These are phyloP conservation scores for Pemphigus obesinymphae DNA, from an alignment of 1,140 invertebrate genomes.

Conservation along the genomic window DNA sequence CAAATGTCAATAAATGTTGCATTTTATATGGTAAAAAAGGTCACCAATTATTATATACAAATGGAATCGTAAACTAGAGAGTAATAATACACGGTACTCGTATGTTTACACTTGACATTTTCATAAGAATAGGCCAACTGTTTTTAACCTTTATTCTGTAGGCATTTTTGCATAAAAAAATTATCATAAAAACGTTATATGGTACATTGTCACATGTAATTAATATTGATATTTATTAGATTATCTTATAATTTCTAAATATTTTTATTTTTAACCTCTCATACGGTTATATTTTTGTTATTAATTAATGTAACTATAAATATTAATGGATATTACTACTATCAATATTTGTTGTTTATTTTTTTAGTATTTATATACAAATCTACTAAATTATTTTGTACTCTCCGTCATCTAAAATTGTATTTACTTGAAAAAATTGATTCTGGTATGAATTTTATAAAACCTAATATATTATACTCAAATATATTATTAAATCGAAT, in stretches of 20 bases:
- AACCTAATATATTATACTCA: no score
- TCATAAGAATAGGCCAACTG: slow-evolving; percentile 1
- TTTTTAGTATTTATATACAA: no score
- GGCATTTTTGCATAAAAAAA: neutral
- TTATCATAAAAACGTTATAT: neutral
- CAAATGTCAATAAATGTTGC: slow-evolving; percentile 25
- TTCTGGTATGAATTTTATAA: no score
- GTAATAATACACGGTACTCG: neutral
- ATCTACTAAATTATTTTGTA: no score
- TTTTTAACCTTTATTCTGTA: slow-evolving; percentile 8
- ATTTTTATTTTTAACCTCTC: no score
- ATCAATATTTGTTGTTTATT: no score
- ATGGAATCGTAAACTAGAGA: slow-evolving; percentile 15
- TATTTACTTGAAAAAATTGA: no score
- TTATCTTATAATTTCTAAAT: neutral
- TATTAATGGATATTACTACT: no score
- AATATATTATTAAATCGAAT: no score
- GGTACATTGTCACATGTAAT: neutral
- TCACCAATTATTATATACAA: slow-evolving; percentile 13
- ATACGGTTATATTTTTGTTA: no score
- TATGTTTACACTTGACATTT: slow-evolving; percentile 20
- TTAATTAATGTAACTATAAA: no score
- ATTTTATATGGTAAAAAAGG: neutral
- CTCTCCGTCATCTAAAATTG: no score
- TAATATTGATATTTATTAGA: neutral